Base-by-base conservation (phyloP, 2,888 invertebrate genomes). In the Microctonus aethiopoides region DNA sequence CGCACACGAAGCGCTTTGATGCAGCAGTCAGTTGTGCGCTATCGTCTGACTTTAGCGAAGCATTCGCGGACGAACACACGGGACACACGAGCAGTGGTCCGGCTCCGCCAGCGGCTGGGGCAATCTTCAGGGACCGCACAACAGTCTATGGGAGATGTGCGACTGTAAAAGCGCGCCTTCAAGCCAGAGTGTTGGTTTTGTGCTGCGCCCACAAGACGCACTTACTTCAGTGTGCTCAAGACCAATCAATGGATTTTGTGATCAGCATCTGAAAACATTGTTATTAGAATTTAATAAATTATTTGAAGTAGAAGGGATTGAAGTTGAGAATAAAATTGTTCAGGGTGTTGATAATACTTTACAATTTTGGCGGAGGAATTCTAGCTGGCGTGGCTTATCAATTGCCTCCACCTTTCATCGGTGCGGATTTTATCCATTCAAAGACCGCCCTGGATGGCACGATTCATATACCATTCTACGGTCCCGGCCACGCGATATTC, bases 381-480 rank as follows among this genome's bases (percentile, higher is more conserved):
- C 81, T 81, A 82, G 81, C 79, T 82, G 80, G 83, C 83, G 82
- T 81, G 81, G 80, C 79, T 79, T 78, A 75, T 51, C 32, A 59
- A 67, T 74, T 73, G 73, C 77, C 77, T 77, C 75, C 77, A 75
- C 74, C 77, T 74, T 76, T 75, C 77, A 72, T 73, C 70, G 16
- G 46, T 46, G 46, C 74, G 72, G 77, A 29, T 36, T 52, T 39
- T 32, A 79, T 83, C 81, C 83, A 84, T 83, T 82, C 81, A 83
- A 81, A 82, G 83, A 80, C 84, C 84, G 83, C 81, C 83, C 83
- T 82, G 85, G 83, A 85, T 84, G 85, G 85, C 84, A 85, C 82
- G 81, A 77, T 79, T 79, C 80, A 78, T 81, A 77, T 78, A 76
- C 81, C 79, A 80, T 79, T 81, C 78, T 78, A 77, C 81, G 82